Conservation (phyloP, 1,140 invertebrate species). For the Pseudomyrmex concolor region DNA sequence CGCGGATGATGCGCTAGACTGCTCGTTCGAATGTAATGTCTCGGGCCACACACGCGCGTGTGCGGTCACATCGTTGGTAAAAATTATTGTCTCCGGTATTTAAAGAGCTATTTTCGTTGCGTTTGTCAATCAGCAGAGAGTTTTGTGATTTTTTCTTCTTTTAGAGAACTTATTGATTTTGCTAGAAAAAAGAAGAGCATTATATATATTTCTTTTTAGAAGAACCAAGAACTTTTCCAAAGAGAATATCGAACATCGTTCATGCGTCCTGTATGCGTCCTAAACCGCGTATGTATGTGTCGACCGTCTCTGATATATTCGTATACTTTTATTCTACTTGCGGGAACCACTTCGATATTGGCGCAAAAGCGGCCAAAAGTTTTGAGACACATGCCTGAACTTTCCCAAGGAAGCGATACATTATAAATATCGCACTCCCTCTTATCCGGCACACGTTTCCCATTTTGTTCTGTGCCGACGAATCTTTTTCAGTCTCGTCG, state of each 20-base stretch:
- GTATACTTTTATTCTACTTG: constrained; percentile 72
- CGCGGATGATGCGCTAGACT: not conserved
- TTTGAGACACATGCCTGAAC: constrained; percentile 79
- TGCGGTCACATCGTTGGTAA: constrained; percentile 19
- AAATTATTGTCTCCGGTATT: constrained; percentile 22
- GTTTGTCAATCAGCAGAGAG: too few relatives aligned
- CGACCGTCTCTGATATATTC: constrained; percentile 65
- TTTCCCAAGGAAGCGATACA: constrained; percentile 80
- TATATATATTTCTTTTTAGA: not conserved
- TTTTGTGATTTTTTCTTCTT: not conserved
- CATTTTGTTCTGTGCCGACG: not conserved
- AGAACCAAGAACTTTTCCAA: not conserved
- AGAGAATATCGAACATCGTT: not conserved
- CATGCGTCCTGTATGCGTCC: not conserved
- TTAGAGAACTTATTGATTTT: not conserved
- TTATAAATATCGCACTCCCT: constrained; percentile 77
- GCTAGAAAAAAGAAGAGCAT: not conserved
- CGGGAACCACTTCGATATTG: constrained; percentile 77
- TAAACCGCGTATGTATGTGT: constrained; percentile 11
- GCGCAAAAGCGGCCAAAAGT: constrained; percentile 77
- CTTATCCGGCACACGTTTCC: constrained; percentile 37
- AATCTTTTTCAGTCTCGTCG: constrained; percentile 27
- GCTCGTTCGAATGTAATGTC: constrained; percentile 24
- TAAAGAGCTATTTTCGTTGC: too few relatives aligned
- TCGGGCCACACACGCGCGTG: not conserved